Percentiles rank a stretch among this genome's conserved stretches.
Conservation (phyloP, 2,113 vertebrate genomes). For the Myocastor coypus region DNA sequence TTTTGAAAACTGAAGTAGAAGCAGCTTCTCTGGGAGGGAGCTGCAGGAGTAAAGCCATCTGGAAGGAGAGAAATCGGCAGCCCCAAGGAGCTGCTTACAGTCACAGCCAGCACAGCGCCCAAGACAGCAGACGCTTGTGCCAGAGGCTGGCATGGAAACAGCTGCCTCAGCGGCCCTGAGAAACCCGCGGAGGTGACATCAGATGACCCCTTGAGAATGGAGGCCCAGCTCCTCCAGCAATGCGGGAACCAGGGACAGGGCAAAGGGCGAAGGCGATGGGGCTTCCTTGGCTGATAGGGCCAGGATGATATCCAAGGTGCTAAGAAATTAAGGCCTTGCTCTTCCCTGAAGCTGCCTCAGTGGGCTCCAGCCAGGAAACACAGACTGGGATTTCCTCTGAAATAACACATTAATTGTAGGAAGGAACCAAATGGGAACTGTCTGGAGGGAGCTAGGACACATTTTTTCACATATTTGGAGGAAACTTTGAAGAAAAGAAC, state of each 20-base stretch:
- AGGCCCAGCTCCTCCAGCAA: not conserved
- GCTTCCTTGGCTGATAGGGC: not conserved
- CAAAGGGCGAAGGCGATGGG: accelerated
- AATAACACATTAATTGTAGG: not conserved
- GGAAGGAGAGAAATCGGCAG: not conserved
- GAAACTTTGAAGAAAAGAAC: slow-evolving; percentile 9
- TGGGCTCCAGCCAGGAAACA: not conserved
- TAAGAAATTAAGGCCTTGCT: not conserved
- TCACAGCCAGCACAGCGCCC: not conserved
- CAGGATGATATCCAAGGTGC: not conserved
- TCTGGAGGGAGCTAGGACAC: not conserved
- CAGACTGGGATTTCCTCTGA: not conserved
- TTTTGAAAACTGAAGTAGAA: not conserved
- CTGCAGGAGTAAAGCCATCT: not conserved
- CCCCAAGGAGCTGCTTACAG: not conserved
- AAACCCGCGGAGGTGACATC: not conserved
- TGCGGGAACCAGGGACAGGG: not conserved
- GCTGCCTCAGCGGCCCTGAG: not conserved
- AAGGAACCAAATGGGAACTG: not conserved
- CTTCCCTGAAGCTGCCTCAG: not conserved
- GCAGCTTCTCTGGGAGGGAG: not conserved
- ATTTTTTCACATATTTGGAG: not conserved
- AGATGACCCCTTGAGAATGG: not conserved
- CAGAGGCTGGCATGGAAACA: not conserved
- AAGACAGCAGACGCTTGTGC: not conserved